Base-by-base conservation (phyloP, 2,113 vertebrate species). In the Rafetus swinhoei region DNA sequence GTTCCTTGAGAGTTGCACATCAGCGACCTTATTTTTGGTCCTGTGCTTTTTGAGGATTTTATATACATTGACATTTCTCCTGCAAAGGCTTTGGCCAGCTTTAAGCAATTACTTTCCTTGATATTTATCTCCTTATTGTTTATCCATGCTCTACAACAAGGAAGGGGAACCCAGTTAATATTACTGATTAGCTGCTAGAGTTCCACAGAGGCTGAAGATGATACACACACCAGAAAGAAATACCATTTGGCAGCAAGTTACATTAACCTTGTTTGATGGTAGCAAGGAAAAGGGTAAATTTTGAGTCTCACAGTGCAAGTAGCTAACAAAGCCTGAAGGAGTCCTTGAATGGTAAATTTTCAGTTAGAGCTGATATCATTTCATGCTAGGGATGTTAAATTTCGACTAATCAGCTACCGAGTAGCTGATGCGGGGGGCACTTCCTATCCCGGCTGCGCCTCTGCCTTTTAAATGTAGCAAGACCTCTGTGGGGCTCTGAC, bases 171-270 rank as follows among this genome's bases (percentile, higher is more conserved):
- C 16, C 81, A 81, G 39, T 82, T 86, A 5, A 50, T 69, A 69
- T 92, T 55, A 1, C 3, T 60, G 8, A 2, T 32, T 52, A 83
- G n/a, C 88, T 91, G 81, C 65, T 65, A 24, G 10, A 50, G 22
- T 76, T 93, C 88, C 86, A 88, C 80, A 77, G 84, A 80, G 94
- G 80, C 88, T 93, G 53, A 59, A 81, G 79, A 1, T 22, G 35
- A 60, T 86, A 79, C 52, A 81, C 16, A 25, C 45, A 81, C 35
- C 79, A 85, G 60, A 9, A 77, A 53, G 24, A 22, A 87, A 53
- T 25, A 35, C 86, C 15, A 6, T 59, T 94, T 84, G 84, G 25
- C 57, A 89, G 62, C 62, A 53, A 14, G 88, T 32, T 35, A 3
- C 12, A 3, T 69, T 22, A 32, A 54, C 50, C 89, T 93, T 13